These are phyloP conservation scores for Pseudanteris insignis DNA, from an alignment of 2,888 invertebrate genomes.

Conservation along the genomic window DNA sequence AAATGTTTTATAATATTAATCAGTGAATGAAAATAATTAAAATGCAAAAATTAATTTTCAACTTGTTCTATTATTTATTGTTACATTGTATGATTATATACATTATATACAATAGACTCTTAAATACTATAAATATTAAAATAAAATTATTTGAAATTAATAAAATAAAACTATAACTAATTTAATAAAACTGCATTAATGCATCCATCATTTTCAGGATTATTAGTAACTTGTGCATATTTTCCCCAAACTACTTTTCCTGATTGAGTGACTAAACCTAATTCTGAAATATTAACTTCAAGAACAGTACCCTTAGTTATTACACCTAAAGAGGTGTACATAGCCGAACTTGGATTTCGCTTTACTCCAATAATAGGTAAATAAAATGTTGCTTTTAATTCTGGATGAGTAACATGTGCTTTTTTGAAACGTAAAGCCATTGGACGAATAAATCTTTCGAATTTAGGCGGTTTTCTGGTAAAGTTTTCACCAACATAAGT, in stretches of 20 bases:
- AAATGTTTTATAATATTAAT: too few relatives aligned
- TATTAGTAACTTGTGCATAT: constrained; percentile 99
- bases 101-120: background rate
- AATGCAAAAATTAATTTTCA: too few relatives aligned
- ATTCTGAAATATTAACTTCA: constrained; percentile 97
- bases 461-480: constrained; percentile 98
- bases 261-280: constrained; percentile 97
- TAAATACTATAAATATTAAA: too few relatives aligned
- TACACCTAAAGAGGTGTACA: constrained; percentile 97
- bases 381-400: constrained; percentile 96
- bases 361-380: constrained; percentile 98
- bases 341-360: constrained; percentile 96
- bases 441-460: constrained; percentile 96
- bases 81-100: background rate
- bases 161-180: constrained; percentile 13
- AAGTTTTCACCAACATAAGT: constrained; percentile 98
- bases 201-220: constrained; percentile 99
- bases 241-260: constrained; percentile 99
- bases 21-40: too few relatives aligned
- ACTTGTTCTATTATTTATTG: too few relatives aligned
- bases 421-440: constrained; percentile 97
- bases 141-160: too few relatives aligned
- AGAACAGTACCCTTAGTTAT: constrained; percentile 98
- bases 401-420: constrained; percentile 99
- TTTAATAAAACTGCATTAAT: constrained; percentile 98